A percentile compares a stretch with the other conserved stretches of the same genome.
phyloP scores from a whole-genome alignment of 2,113 vertebrate genomes.

The Pollachius pollachius region DNA sequence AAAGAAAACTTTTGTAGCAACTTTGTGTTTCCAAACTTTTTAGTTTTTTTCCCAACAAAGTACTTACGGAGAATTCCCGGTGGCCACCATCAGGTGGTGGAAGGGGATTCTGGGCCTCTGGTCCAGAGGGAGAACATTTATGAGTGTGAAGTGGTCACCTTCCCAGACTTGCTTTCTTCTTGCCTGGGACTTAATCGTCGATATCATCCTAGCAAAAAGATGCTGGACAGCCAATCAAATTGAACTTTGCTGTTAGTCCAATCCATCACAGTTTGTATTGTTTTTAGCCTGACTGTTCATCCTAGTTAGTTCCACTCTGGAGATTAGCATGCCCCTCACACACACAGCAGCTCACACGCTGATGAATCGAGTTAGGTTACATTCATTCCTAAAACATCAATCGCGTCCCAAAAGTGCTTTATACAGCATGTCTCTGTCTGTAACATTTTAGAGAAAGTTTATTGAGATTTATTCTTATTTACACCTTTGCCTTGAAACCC shows the following conservation, averaged over 20 bases:
- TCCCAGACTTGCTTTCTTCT: not conserved
- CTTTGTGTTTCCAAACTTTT: not conserved
- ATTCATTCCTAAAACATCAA: no score
- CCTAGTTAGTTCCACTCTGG: no score
- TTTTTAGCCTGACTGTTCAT: not conserved
- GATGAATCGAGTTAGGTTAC: no score
- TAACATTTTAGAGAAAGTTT: not conserved
- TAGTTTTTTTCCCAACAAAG: no score
- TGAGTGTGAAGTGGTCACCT: not conserved
- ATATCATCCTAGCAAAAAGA: no score
- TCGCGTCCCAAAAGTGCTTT: not conserved
- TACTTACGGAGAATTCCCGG: not conserved
- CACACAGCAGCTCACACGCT: no score
- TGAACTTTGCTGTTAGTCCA: not conserved
- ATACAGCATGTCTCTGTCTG: not conserved
- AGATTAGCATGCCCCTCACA: no score
- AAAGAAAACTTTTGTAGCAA: constrained; percentile 8
- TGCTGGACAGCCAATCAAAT: not conserved
- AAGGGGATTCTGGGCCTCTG: not conserved
- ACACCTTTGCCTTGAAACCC: not conserved
- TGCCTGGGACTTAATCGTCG: not conserved
- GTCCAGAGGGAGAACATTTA: not conserved
- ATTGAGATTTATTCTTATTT: not conserved
- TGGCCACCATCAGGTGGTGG: not conserved
- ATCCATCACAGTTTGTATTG: not conserved